Evolutionary conservation across 2,113 vertebrate species (phyloP).

Genomic region (Tetraodon nigroviridis): DNA sequence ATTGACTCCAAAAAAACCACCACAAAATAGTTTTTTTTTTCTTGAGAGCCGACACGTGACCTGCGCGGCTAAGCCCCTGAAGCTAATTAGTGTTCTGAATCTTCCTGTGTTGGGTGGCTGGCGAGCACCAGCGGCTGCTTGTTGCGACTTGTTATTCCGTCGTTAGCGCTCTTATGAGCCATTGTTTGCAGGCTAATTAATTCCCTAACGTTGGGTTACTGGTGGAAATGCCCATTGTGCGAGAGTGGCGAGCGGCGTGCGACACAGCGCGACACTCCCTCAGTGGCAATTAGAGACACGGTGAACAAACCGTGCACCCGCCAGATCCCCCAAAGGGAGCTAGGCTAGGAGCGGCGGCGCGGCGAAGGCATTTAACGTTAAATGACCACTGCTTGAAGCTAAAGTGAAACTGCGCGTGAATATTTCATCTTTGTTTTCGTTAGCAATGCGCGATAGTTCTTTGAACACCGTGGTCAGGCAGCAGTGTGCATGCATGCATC

Average conservation of each 20-base stretch:
- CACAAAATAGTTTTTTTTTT: not conserved
- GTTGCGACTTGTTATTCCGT: slow-evolving; percentile 69
- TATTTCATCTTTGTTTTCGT: slow-evolving; percentile 4
- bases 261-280: slow-evolving; percentile 56
- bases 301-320: slow-evolving; percentile 48
- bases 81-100: slow-evolving; percentile 57
- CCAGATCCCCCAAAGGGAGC: slow-evolving; percentile 41
- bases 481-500: too few species aligned
- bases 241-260: slow-evolving; percentile 43
- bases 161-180: slow-evolving; percentile 71
- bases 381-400: slow-evolving; percentile 18
- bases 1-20: too few species aligned
- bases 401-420: slow-evolving; percentile 1
- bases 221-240: slow-evolving; percentile 61
- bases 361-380: slow-evolving; percentile 17
- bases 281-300: slow-evolving; percentile 65
- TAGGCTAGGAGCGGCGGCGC: slow-evolving; percentile 27
- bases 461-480: not conserved
- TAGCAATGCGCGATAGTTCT: slow-evolving; percentile 2
- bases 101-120: slow-evolving; percentile 39
- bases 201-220: slow-evolving; percentile 75
- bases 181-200: slow-evolving; percentile 76
- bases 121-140: slow-evolving; percentile 48
- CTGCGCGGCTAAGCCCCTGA: slow-evolving; percentile 34
- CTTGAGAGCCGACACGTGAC: not conserved